Conservation (phyloP, 2,797 vertebrate genomes). For the Sebastes matsubarae region DNA sequence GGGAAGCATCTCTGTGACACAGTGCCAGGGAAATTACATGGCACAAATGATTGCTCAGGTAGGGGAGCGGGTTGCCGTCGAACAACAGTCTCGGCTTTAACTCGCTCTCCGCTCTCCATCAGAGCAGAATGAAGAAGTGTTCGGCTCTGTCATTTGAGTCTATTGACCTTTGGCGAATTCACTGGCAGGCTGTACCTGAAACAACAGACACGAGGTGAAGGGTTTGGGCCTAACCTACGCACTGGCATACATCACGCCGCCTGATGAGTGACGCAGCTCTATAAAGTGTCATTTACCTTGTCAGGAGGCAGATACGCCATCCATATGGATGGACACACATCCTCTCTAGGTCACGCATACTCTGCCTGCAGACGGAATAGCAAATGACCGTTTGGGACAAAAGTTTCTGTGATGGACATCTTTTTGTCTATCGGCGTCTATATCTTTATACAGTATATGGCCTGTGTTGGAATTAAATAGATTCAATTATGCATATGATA, state of each 20-base stretch:
- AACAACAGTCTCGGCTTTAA: conserved; percentile 58
- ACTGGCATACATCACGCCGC: conserved; percentile 19
- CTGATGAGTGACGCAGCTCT: conserved; percentile 49
- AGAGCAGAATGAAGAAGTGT: conserved; percentile 60
- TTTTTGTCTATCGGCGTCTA: conserved; percentile 14
- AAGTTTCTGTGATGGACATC: conserved; percentile 25
- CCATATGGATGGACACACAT: conserved; percentile 61
- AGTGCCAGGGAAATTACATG: conserved; percentile 56
- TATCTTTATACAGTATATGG: background rate
- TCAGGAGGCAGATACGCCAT: conserved; percentile 49
- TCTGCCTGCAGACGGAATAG: conserved; percentile 42
- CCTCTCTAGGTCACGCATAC: conserved; percentile 51
- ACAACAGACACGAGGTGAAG: conserved; percentile 61
- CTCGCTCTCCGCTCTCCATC: conserved; percentile 61
- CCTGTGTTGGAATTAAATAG: conserved; percentile 5
- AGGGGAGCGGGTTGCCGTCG: conserved; percentile 31
- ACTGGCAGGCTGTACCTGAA: conserved; percentile 56
- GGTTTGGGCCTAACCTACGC: conserved; percentile 55
- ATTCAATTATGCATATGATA: background rate
- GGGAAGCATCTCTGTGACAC: conserved; percentile 59
- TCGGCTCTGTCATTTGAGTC: conserved; percentile 68
- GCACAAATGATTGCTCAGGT: conserved; percentile 66
- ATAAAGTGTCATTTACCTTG: conserved; percentile 67
- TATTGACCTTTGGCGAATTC: conserved; percentile 74
- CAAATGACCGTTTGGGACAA: conserved; percentile 16